Evolutionary conservation across 2,797 vertebrate species (phyloP), one percentile per base, ranked within the genome.

Genomic region (Phyllotis vaccarum): DNA sequence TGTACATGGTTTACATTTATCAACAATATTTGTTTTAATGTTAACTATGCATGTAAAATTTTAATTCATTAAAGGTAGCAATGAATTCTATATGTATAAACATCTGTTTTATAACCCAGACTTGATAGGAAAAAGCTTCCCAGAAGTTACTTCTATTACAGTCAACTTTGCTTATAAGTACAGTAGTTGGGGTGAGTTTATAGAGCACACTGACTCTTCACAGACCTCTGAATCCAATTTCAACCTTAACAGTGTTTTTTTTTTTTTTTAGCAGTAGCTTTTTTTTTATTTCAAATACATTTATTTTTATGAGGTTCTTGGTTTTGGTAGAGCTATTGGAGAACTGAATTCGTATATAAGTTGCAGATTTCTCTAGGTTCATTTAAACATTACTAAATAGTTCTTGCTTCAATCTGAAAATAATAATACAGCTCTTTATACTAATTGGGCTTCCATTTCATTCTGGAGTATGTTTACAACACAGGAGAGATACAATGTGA

Each of bases 361-460:
- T 93, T 94, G 72, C 9, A 43, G 81, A 29, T 95, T 97, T 88
- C 95, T 29, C 90, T 96, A 49, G 46, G 54, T 66, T 95, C 40
- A 60, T 88, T 90, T 95, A 97, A 96, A 40, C 79, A 90, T 89
- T 90, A 66, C 40, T 81, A 90, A 93, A 56, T 88, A 82, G 86
- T 95, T 95, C 74, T 95, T 93, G 83, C 78, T 74, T 91, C 24
- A 10, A 86, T 74, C 54, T 66, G 54, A 89, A 96, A 94, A 83
- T 83, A 58, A 27, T 82, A 49, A 49, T 81, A 72, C 9, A 93
- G 79, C 79, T 95, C 81, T 95, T 96, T 94, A 75, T n/a, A 91
- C 40, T 75, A 86, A 37, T 52, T 89, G 62, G 80, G 56, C 34
- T 96, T 78, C 74, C 31, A 58, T 94, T 96, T 97, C 86, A 92